A percentile compares a stretch with the other conserved stretches of the same genome.
Evolutionary conservation across 2,888 invertebrate genomes (phyloP).

Genomic region (Sussaba pulchella): DNA sequence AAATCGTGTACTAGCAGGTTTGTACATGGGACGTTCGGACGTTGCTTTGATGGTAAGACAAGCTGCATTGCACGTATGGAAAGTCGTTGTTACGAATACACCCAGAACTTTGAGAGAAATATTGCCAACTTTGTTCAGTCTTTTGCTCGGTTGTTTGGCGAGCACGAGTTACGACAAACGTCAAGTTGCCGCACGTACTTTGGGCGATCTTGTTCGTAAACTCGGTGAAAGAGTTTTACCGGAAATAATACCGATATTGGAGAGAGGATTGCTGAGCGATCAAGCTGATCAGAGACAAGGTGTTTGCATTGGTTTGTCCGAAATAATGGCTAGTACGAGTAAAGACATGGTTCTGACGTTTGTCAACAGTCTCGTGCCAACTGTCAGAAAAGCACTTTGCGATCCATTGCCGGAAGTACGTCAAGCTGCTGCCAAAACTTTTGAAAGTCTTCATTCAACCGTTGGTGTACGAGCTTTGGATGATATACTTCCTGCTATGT

Average conservation of each 20-base stretch:
- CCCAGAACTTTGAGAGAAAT: conserved; percentile 98
- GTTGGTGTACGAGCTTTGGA: conserved; percentile 97
- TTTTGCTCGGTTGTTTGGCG: conserved; percentile 96
- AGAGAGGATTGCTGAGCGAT: conserved; percentile 95
- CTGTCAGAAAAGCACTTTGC: conserved; percentile 96
- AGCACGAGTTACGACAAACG: conserved; percentile 98
- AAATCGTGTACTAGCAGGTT: conserved; percentile 96
- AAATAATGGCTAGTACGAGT: conserved; percentile 98
- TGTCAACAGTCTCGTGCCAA: conserved; percentile 95
- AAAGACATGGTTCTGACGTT: conserved; percentile 97
- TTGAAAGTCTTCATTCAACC: conserved; percentile 97
- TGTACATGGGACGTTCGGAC: conserved; percentile 99
- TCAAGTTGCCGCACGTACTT: conserved; percentile 97
- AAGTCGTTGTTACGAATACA: conserved; percentile 99
- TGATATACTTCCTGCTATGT: conserved; percentile 97
- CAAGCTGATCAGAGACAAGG: conserved; percentile 98
- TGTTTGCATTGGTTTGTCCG: conserved; percentile 98
- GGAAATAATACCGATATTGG: conserved; percentile 99
- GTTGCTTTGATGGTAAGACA: conserved; percentile 98
- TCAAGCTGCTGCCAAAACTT: conserved; percentile 97
- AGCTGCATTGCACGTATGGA: conserved; percentile 99
- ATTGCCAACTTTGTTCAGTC: conserved; percentile 95
- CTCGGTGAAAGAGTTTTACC: conserved; percentile 98
- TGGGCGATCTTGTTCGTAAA: conserved; percentile 98
- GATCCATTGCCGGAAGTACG: conserved; percentile 97